phyloP scores from a whole-genome alignment of 2,797 vertebrate species.

The Esox masquinongy region DNA sequence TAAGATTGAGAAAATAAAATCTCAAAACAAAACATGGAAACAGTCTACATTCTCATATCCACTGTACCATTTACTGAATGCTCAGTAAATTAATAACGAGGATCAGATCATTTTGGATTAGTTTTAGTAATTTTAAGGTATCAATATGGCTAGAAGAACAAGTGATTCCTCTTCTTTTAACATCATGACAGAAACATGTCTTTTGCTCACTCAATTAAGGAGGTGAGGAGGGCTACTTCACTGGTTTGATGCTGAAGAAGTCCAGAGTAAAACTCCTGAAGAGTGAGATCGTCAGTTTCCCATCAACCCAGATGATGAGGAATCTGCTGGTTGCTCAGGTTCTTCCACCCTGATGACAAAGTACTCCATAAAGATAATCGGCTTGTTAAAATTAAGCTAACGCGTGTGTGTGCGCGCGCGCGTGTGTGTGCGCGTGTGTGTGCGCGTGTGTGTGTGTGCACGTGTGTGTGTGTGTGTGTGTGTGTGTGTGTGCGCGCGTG shows the following conservation, averaged over 20 bases:
- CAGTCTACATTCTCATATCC: not conserved
- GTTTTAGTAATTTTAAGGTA: too few species aligned
- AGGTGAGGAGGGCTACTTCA: conserved; percentile 86
- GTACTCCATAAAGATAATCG: too few species aligned
- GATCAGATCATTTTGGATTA: too few species aligned
- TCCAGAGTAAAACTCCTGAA: conserved; percentile 84
- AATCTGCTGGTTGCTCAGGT: conserved; percentile 91
- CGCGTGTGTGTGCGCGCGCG: not conserved
- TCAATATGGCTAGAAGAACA: too few species aligned
- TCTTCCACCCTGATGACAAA: conserved; percentile 36
- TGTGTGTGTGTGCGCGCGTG: not conserved
- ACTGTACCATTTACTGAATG: not conserved
- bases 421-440: not conserved
- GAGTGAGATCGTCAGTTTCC: conserved; percentile 83
- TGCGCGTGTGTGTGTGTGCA: not conserved
- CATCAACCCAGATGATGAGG: conserved; percentile 90
- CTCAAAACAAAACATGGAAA: not conserved
- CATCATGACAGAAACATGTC: not conserved
- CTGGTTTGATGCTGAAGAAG: conserved; percentile 91
- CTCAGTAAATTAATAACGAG: not conserved
- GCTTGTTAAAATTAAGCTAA: not conserved
- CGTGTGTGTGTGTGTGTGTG: not conserved
- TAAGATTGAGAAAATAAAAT: conserved; percentile 54
- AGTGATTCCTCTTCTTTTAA: too few species aligned
- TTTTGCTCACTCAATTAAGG: conserved; percentile 66